These are phyloP conservation scores for Lasioglossum figueresi DNA, from an alignment of 2,888 invertebrate species.

Conservation along the genomic window DNA sequence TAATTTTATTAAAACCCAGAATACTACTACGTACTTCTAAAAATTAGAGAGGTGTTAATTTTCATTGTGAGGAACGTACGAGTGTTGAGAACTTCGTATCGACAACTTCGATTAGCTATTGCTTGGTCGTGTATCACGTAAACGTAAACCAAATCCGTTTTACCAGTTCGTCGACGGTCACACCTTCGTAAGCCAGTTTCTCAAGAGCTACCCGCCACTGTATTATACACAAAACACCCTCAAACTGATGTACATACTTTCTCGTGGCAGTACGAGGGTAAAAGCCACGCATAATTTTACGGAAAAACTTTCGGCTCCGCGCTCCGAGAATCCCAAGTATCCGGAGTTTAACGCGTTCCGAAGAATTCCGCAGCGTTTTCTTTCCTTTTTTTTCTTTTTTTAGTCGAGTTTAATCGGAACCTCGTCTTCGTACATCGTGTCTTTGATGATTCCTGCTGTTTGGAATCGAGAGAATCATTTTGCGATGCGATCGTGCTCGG, in stretches of 20 bases:
- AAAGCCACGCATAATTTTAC: slow-evolving; percentile 34
- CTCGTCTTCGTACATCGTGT: slow-evolving; percentile 13
- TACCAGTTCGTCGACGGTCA: neutral
- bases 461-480: neutral
- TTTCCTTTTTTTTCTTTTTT: neutral
- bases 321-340: slow-evolving; percentile 56
- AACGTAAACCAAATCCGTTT: neutral
- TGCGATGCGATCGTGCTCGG: slow-evolving; percentile 23
- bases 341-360: slow-evolving; percentile 43
- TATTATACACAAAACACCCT: slow-evolving; percentile 20
- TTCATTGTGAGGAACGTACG: neutral
- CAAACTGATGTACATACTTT: slow-evolving; percentile 45
- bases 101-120: too few relatives aligned
- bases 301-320: slow-evolving; percentile 30
- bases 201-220: slow-evolving; percentile 4
- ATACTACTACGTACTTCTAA: neutral
- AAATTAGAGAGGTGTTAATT: neutral
- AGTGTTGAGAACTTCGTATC: too few relatives aligned
- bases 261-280: slow-evolving; percentile 24
- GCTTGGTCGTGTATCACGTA: neutral
- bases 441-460: neutral
- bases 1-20: neutral
- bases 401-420: neutral
- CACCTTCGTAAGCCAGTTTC: neutral
- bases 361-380: slow-evolving; percentile 38